Conservation (phyloP, 2,888 invertebrate genomes). For the Drosophila picticornis region DNA sequence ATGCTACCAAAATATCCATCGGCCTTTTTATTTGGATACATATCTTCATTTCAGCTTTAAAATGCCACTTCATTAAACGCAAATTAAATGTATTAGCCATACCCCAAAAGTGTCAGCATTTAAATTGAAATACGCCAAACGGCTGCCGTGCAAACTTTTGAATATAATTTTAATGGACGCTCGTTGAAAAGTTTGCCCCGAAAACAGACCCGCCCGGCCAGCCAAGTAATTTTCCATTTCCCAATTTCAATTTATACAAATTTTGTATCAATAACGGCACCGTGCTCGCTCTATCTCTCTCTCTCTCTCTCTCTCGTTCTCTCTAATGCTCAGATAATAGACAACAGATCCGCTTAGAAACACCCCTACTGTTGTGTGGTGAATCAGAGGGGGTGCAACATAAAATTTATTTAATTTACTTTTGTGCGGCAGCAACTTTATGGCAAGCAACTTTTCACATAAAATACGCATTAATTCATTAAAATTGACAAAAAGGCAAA, state of each 20-base stretch:
- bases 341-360: conserved; percentile 36
- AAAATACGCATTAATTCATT: conserved; percentile 81
- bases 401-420: conserved; percentile 79
- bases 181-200: conserved; percentile 50
- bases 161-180: conserved; percentile 73
- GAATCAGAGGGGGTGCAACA: conserved; percentile 29
- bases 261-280: conserved; percentile 69
- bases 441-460: conserved; percentile 73
- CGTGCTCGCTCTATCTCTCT: conserved; percentile 22
- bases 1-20: not conserved
- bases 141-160: conserved; percentile 68
- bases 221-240: conserved; percentile 52
- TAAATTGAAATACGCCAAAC: conserved; percentile 58
- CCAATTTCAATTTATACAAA: conserved; percentile 74
- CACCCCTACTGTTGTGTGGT: not conserved
- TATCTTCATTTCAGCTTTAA: conserved; percentile 31
- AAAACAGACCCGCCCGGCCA: conserved; percentile 3
- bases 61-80: conserved; percentile 62
- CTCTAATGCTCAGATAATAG: conserved; percentile 76
- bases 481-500: conserved; percentile 80
- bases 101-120: conserved; percentile 44
- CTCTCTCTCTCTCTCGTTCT: conserved; percentile 13
- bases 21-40: not conserved
- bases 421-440: conserved; percentile 41
- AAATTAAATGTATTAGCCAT: conserved; percentile 55